Base-by-base conservation (phyloP, 92 coral and sea anemone genomes). In the Porites divaricata region DNA sequence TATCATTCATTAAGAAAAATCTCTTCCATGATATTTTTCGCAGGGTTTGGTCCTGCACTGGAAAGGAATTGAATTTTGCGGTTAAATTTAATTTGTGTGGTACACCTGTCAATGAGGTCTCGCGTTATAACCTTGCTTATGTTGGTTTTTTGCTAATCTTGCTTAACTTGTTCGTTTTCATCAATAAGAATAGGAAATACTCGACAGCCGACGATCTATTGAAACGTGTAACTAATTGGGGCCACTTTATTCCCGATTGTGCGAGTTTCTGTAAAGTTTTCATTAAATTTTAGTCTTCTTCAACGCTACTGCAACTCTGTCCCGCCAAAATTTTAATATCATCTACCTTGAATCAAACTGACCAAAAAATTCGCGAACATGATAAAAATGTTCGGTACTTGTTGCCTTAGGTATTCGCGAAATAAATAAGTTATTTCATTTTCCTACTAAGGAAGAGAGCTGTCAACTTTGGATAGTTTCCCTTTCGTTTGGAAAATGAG, bases 61-160 rank as follows among this genome's bases (percentile, higher is more conserved):
- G 86, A 63, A 48, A 63, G 53, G 79, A 82, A 82, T 82, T 79
- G 86, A 82, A 72, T 82, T 72, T 82, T 82, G 86, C 58, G 79
- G 86, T 72, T 48, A 49, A 82, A 72, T 72, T 72, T 72, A 72
- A 72, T 72, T 71, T 71, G 14, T 15, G 4, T 63, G 86, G 21
- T 41, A 62, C 86, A 82, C 86, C 86, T 82, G 86, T 82, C 86
- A 68, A 41, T 2, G 52, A 28, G 54, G 48, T 9, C 79, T 67
- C 71, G 41, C 73, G 85, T 81, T 81, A 81, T 82, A 82, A 82
- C 86, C 86, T 82, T 82, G 86, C 86, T 49, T 73, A 82, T 72
- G 79, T 72, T 82, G 72, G 79, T 72, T 82, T 82, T 82, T 48
- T 59, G 72, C 86, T 82, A 82, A 82, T 82, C 86, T 59, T 20